phyloP scores from a whole-genome alignment of 1,140 invertebrate genomes.

The Drosophila simulans region DNA sequence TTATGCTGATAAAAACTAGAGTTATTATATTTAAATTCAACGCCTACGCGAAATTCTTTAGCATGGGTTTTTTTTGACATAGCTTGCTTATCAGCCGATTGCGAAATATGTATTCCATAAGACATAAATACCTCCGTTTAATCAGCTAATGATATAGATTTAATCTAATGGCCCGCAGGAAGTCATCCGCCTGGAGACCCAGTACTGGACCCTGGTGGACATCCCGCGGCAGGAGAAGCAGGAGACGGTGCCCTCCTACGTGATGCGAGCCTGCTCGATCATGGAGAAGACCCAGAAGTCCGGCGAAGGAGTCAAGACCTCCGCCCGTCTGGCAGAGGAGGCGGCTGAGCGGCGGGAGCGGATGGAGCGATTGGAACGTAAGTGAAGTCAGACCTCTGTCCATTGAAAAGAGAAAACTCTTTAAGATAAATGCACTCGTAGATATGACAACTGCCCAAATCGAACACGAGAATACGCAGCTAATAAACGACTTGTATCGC shows the following conservation, averaged over 20 bases:
- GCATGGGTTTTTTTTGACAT: too few relatives aligned
- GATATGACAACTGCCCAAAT: slow-evolving; percentile 97
- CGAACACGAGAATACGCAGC: slow-evolving; percentile 96
- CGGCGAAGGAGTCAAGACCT: slow-evolving; percentile 94
- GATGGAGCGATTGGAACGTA: slow-evolving; percentile 93
- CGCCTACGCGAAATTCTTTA: too few relatives aligned
- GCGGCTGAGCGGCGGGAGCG: slow-evolving; percentile 92
- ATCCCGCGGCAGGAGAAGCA: slow-evolving; percentile 95
- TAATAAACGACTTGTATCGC: slow-evolving; percentile 96
- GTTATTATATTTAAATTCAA: too few relatives aligned
- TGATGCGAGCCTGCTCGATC: slow-evolving; percentile 93
- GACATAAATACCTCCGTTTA: too few relatives aligned
- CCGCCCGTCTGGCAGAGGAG: slow-evolving; percentile 92
- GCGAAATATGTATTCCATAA: too few relatives aligned
- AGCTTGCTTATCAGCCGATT: too few relatives aligned
- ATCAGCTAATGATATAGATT: too few relatives aligned
- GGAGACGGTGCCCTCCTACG: slow-evolving; percentile 95
- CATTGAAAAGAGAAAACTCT: slow-evolving; percentile 1
- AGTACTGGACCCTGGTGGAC: slow-evolving; percentile 96
- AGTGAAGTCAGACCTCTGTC: slow-evolving; percentile 56
- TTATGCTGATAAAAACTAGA: too few relatives aligned
- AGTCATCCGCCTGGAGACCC: slow-evolving; percentile 95
- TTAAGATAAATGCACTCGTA: slow-evolving; percentile 79
- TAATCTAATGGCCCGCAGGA: slow-evolving; percentile 86
- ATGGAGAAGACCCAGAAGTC: slow-evolving; percentile 96